Percentiles rank a stretch among this genome's conserved stretches.
phyloP scores from a whole-genome alignment of 2,888 invertebrate genomes.

The Stenodema calcarata region DNA sequence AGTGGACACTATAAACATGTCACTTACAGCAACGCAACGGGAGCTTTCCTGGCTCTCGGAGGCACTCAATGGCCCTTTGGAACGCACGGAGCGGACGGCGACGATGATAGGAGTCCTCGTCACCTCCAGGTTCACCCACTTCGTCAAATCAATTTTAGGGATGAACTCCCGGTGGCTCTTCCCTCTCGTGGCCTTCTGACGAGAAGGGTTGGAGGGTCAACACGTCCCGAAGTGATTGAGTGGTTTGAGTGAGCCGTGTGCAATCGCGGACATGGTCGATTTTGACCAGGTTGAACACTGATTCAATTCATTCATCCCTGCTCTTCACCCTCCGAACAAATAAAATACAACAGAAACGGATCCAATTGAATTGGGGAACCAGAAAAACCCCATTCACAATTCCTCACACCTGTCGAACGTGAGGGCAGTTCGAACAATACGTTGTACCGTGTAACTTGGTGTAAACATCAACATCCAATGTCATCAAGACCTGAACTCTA shows the following conservation, averaged over 20 bases:
- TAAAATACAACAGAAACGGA: neutral
- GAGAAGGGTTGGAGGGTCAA: neutral
- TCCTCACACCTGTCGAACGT: neutral
- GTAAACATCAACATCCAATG: too few relatives aligned
- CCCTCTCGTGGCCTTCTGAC: neutral
- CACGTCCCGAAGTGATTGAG: neutral
- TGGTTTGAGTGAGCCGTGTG: neutral
- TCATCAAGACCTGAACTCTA: too few relatives aligned
- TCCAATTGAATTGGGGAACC: neutral
- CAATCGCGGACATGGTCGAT: neutral
- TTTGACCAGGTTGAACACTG: neutral
- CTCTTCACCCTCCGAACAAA: neutral
- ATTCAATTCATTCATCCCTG: neutral
- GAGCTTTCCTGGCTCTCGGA: neutral
- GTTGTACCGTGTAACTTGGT: too few relatives aligned
- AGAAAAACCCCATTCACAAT: neutral
- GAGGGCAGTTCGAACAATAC: neutral
- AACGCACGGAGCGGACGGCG: neutral
- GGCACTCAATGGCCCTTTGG: neutral
- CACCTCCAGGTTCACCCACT: slow-evolving; percentile 36
- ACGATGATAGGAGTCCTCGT: slow-evolving; percentile 23
- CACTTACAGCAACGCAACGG: slow-evolving; percentile 5
- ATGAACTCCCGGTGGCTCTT: neutral
- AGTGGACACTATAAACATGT: slow-evolving; percentile 49
- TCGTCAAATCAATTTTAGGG: slow-evolving; percentile 40